These are phyloP conservation scores for Dolomedes plantarius DNA, from an alignment of 2,888 invertebrate genomes.

Conservation along the genomic window DNA sequence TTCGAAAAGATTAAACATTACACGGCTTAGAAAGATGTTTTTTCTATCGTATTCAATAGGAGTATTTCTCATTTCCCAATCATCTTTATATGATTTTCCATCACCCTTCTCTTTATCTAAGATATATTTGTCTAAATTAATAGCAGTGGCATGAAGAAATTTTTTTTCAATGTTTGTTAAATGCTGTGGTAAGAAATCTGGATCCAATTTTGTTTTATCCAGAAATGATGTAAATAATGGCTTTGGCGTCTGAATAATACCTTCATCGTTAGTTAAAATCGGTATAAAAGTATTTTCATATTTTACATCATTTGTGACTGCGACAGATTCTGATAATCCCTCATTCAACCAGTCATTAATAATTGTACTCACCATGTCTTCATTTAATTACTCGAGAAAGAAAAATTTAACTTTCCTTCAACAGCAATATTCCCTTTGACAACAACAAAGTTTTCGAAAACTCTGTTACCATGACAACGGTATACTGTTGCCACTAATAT, in stretches of 20 bases:
- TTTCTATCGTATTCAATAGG: conserved; percentile 47
- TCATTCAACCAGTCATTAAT: conserved; percentile 48
- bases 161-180: conserved; percentile 42
- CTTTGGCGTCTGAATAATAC: conserved; percentile 35
- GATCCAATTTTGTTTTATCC: conserved; percentile 25
- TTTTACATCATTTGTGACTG: conserved; percentile 3
- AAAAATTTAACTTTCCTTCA: no score
- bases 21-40: conserved; percentile 50
- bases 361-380: conserved; percentile 22
- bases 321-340: conserved; percentile 18
- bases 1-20: conserved; percentile 34
- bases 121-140: not conserved
- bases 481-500: not conserved
- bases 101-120: not conserved
- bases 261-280: conserved; percentile 27
- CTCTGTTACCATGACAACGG: conserved; percentile 30
- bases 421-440: no score
- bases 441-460: no score
- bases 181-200: conserved; percentile 42
- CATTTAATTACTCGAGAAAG: no score
- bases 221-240: conserved; percentile 41
- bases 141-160: not conserved
- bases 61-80: not conserved
- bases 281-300: conserved; percentile 36
- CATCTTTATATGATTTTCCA: not conserved